phyloP scores from a whole-genome alignment of 2,113 vertebrate genomes.

The Mellivora capensis region DNA sequence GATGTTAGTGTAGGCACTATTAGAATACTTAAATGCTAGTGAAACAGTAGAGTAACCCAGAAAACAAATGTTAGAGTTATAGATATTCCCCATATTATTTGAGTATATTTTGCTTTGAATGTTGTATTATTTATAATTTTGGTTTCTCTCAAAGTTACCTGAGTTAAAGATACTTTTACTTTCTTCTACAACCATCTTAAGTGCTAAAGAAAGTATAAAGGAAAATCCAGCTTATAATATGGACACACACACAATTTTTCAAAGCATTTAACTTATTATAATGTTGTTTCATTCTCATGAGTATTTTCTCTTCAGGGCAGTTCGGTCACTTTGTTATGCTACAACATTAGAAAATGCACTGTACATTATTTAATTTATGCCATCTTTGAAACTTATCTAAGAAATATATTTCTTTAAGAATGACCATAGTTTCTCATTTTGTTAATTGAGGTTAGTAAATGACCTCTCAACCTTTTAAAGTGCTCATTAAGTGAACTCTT shows the following conservation, averaged over 20 bases:
- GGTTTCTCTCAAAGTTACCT: background rate
- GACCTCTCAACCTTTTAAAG: background rate
- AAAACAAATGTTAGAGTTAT: background rate
- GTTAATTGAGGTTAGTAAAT: background rate
- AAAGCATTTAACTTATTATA: background rate
- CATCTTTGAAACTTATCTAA: background rate
- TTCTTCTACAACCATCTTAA: background rate
- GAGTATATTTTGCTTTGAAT: background rate
- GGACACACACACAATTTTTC: background rate
- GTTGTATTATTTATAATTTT: background rate
- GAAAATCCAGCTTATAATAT: background rate
- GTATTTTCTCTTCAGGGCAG: background rate
- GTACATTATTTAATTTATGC: background rate
- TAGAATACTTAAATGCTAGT: background rate
- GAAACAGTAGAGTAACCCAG: background rate
- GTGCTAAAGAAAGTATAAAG: background rate
- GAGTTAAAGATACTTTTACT: background rate
- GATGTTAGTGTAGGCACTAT: background rate
- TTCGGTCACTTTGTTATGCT: background rate
- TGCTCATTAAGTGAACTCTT: background rate
- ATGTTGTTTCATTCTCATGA: background rate
- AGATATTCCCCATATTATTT: background rate
- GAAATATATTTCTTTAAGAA: background rate
- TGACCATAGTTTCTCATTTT: background rate
- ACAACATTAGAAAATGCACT: background rate